Evolutionary conservation across 1,140 invertebrate genomes (phyloP).

Genomic region (Lepidurus apus): DNA sequence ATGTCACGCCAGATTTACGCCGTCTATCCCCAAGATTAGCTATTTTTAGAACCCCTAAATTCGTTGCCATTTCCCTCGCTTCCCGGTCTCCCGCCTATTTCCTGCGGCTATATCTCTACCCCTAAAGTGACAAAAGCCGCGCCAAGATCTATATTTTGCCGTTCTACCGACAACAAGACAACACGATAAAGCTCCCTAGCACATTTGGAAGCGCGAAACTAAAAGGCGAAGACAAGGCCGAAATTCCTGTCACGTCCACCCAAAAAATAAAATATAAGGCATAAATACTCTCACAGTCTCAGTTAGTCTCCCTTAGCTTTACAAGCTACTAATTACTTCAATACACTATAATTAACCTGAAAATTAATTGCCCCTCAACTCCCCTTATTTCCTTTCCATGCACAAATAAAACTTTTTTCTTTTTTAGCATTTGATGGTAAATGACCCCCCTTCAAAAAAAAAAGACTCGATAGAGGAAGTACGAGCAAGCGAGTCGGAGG

Average conservation of each 20-base stretch:
- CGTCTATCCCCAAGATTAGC: background rate
- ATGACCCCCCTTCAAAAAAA: background rate
- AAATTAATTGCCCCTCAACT: background rate
- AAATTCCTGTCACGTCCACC: background rate
- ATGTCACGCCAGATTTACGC: background rate
- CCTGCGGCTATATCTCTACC: background rate
- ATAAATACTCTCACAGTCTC: background rate
- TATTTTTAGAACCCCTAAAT: background rate
- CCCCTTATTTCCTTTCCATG: background rate
- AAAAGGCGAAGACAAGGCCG: background rate
- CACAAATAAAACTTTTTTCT: background rate
- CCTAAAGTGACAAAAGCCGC: background rate
- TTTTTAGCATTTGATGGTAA: no score
- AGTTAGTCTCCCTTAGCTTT: background rate
- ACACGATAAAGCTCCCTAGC: background rate
- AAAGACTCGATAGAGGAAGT: background rate
- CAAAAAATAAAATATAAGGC: background rate
- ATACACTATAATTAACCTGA: background rate
- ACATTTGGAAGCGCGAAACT: background rate
- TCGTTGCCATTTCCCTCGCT: background rate
- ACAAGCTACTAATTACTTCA: background rate
- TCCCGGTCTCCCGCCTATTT: background rate
- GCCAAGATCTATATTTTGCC: conserved; percentile 21
- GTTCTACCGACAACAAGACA: background rate
- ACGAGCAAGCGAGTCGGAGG: conserved; percentile 1